Conservation (phyloP, 2,888 invertebrate species). For the Junonia oenone region DNA sequence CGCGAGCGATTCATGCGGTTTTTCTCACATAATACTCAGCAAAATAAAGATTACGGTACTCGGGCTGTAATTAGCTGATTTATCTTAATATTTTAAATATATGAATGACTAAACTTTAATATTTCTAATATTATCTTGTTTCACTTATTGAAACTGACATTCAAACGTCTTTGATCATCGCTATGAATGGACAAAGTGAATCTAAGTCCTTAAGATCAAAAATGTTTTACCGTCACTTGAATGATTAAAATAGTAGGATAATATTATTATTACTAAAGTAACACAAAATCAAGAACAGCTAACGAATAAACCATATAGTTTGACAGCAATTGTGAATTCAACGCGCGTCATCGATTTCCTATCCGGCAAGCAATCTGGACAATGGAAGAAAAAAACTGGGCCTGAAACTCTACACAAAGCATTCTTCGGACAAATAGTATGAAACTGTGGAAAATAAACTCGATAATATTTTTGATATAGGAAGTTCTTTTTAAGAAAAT, state of each 20-base stretch:
- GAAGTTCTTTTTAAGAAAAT: not conserved
- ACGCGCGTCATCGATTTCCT: constrained; percentile 55
- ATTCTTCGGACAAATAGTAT: constrained; percentile 46
- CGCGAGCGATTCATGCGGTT: constrained; percentile 63
- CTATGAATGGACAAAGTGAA: no score
- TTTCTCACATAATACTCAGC: constrained; percentile 53
- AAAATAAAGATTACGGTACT: constrained; percentile 41
- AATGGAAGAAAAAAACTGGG: constrained; percentile 51
- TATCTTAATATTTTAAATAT: not conserved
- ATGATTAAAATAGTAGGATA: no score
- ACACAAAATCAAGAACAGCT: no score
- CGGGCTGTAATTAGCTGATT: constrained; percentile 55
- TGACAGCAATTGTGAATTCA: constrained; percentile 37
- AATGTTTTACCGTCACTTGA: no score
- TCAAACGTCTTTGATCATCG: no score
- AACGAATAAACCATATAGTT: constrained; percentile 11
- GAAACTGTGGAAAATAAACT: constrained; percentile 13
- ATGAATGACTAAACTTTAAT: not conserved
- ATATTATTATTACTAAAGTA: no score
- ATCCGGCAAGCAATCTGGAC: constrained; percentile 49
- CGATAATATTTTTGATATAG: not conserved
- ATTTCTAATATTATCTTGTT: no score
- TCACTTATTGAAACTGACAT: not conserved
- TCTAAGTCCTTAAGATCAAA: no score
- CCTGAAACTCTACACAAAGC: constrained; percentile 46